Percentiles rank a stretch among this genome's conserved stretches.
Evolutionary conservation across 2,113 vertebrate species (phyloP).

Genomic region (Chionis minor): DNA sequence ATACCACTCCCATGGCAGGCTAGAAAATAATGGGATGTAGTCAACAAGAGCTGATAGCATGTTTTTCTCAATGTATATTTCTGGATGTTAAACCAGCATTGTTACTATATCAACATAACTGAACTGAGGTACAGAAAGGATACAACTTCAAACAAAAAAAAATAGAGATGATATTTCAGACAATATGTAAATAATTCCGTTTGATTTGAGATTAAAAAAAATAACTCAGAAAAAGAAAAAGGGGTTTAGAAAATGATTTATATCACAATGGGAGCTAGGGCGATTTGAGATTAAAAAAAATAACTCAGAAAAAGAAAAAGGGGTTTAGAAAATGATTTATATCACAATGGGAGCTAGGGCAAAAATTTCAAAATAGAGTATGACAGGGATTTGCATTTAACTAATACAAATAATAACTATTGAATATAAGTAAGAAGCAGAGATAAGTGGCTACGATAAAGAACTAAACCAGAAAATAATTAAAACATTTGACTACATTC

Average conservation of each 20-base stretch:
- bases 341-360: not conserved
- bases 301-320: not conserved
- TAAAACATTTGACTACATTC: not conserved
- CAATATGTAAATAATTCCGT: not conserved
- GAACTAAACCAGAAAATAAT: not conserved
- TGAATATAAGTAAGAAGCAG: not conserved
- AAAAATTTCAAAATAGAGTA: not conserved
- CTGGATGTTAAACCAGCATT: not conserved
- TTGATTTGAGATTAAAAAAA: rapidly evolving
- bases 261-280: not conserved
- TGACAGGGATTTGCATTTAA: not conserved
- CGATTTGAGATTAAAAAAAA: rapidly evolving
- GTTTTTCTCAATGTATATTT: not conserved
- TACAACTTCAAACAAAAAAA: not conserved
- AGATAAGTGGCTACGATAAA: not conserved
- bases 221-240: not conserved
- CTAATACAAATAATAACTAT: not conserved
- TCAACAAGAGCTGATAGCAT: not conserved
- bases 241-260: no score
- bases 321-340: no score
- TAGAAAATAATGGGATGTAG: not conserved
- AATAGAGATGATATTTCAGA: not conserved
- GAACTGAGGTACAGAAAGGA: not conserved
- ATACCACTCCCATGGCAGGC: not conserved
- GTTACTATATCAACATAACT: not conserved